Evolutionary conservation across 2,888 invertebrate species (phyloP).

Genomic region (Chaetogeoica ovagalla): DNA sequence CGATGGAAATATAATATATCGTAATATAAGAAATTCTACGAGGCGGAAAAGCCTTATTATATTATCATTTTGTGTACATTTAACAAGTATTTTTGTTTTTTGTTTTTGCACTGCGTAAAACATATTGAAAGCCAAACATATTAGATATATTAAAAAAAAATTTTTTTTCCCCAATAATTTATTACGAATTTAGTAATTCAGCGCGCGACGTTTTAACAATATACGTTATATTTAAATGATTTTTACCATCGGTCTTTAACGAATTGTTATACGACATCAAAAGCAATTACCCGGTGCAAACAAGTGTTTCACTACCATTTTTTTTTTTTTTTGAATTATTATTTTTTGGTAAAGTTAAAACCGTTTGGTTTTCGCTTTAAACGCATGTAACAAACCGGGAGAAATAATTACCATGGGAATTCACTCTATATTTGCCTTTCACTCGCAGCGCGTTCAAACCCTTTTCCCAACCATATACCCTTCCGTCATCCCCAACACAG

Average conservation of each 20-base stretch:
- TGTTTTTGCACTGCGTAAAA: too few relatives aligned
- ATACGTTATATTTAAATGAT: not conserved
- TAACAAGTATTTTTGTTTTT: too few relatives aligned
- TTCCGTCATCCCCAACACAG: not conserved
- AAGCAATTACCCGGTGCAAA: not conserved
- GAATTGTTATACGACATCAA: not conserved
- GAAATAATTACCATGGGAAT: conserved; percentile 28
- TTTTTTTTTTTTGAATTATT: conserved; percentile 3
- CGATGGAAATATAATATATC: too few relatives aligned
- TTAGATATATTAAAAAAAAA: too few relatives aligned
- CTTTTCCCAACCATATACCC: too few relatives aligned
- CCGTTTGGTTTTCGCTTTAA: not conserved
- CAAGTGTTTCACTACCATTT: not conserved
- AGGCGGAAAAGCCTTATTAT: too few relatives aligned
- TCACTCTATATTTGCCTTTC: conserved; percentile 3
- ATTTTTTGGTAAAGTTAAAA: conserved; percentile 9
- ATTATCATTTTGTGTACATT: too few relatives aligned
- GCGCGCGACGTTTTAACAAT: too few relatives aligned
- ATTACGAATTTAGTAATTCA: too few relatives aligned
- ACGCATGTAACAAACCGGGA: conserved; percentile 3
- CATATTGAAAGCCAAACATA: too few relatives aligned
- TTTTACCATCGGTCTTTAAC: not conserved
- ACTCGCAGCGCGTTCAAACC: not conserved
- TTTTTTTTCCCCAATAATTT: too few relatives aligned
- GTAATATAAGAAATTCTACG: too few relatives aligned